Conservation (phyloP, 2,888 invertebrate genomes). For the Anticlea derivata region DNA sequence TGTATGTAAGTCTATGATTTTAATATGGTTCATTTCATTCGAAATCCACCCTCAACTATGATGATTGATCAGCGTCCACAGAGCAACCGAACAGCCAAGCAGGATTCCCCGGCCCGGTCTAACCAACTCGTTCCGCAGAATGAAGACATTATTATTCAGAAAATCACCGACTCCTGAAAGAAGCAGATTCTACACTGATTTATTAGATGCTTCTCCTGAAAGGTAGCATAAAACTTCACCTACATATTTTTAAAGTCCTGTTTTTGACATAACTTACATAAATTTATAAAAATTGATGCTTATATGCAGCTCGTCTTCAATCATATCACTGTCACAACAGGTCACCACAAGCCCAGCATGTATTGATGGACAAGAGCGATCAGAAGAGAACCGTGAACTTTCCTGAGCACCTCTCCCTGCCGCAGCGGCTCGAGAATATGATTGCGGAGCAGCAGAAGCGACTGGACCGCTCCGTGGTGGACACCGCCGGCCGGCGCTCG, state of each 20-base stretch:
- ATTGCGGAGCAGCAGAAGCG: constrained; percentile 61
- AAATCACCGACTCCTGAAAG: constrained; percentile 35
- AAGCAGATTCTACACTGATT: constrained; percentile 47
- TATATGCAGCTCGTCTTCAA: too few relatives aligned
- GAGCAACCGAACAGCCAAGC: constrained; percentile 4
- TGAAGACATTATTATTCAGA: constrained; percentile 22
- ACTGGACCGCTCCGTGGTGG: constrained; percentile 57
- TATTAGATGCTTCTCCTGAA: constrained; percentile 51
- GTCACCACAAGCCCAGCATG: constrained; percentile 47
- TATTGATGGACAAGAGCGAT: constrained; percentile 53
- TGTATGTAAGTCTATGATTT: too few relatives aligned
- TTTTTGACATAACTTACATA: too few relatives aligned
- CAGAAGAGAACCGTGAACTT: constrained; percentile 65
- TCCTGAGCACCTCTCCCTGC: constrained; percentile 61
- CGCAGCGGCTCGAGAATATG: constrained; percentile 62
- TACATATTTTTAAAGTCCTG: background rate
- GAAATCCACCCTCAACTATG: background rate
- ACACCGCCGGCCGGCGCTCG: constrained; percentile 55
- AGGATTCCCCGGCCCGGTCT: constrained; percentile 16
- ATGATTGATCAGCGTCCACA: constrained; percentile 2
- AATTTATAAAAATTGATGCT: too few relatives aligned
- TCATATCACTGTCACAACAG: constrained; percentile 35
- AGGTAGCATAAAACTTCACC: constrained; percentile 39
- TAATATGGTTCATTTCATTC: too few relatives aligned
- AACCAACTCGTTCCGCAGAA: constrained; percentile 41